Base-by-base conservation (phyloP, 2,113 vertebrate genomes). In the Rhipidura dahli region DNA sequence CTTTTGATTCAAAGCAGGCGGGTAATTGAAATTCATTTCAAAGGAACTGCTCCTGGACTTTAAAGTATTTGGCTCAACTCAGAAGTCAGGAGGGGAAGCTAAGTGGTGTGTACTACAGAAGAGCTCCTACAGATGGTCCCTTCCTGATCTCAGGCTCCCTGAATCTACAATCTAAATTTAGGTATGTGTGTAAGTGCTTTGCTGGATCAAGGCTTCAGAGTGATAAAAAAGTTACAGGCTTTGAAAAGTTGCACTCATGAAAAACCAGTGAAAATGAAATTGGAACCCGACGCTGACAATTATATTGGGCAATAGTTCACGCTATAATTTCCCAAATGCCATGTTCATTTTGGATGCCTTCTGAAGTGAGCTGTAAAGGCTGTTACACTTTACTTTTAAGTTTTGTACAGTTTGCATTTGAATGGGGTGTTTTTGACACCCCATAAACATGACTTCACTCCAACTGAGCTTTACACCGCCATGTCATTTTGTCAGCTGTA, bases 11-110 rank as follows among this genome's bases (percentile, higher is more conserved):
- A 95, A 96, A 96, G 93, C 86, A 96, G 83, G 92, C 69, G 73
- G 77, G 93, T 93, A 93, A 96, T 69, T 96, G 93, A 97, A 96
- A 95, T 90, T 90, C 71, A 57, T 96, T 97, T 96, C 93, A 96
- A 92, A 96, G 89, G 85, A 75, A 16, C 56, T 94, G 80, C 77
- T 93, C 60, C 71, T 90, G 92, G 90, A 94, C 94, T 95, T 97
- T 93, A 93, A 96, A 94, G 89, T 78, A 72, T 92, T 96, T 95
- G 94, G 92, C 92, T 96, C 86, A 93, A 96, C 77, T 96, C 83
- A 82, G 88, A 90, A 92, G 88, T 89, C 89, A 94, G 90, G 72
- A 96, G 90, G 90, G 85, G 90, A 96, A 93, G 61, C 77, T 82
- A 83, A 94, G 86, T 82, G 86, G 65, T 87, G 89, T 95, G 90